Base-by-base conservation (phyloP, 2,888 invertebrate species). In the Trichogramma evanescens region DNA sequence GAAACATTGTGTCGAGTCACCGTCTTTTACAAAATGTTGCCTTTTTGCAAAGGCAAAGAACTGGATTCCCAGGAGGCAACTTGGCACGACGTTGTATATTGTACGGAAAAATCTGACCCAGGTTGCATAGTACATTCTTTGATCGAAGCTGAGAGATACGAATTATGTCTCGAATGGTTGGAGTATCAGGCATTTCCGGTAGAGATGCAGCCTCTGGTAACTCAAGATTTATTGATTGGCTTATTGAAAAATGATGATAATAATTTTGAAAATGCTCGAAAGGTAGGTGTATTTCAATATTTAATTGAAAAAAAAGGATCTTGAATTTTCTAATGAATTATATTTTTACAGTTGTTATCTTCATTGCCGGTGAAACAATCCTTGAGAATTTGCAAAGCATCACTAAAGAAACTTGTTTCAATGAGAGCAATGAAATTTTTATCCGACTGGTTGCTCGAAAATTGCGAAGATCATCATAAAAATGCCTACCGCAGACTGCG, bases 91-190 rank as follows among this genome's bases (percentile, higher is more conserved):
- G 67, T 75, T 4, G 69, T 69, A 42, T 69, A 72, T 41, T 70
- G 70, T 9, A 72, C 74, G 3, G 71, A 73, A 26, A 74, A 81
- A 58, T 80, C 82, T 59, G 80, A 82, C 68, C 82, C 84, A 1
- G 81, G 82, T 59, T 73, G 74, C 54, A 79, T 84, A 44, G 81
- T 85, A 9, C 81, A 82, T 69, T 74, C 80, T 3, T 75, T 85
- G 7, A 81, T 84, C 72, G 82, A 82, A 58, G 81, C 80, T 54
- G 82, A 84, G 59, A 78, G 86, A 82, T 83, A 84, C 64, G 83
- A 86, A 67, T 70, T 88, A 2, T 86, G 89, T 66, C 78, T 88
- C 52, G 83, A 87, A 63, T 90, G 89, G 86, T 82, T 88, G 7
- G 83, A 86, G 52, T 82, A 84, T 7, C 86, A 88, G 65, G 80